These are phyloP conservation scores for Pseudorectes ferrugineus DNA, from an alignment of 2,113 vertebrate species.

Conservation along the genomic window DNA sequence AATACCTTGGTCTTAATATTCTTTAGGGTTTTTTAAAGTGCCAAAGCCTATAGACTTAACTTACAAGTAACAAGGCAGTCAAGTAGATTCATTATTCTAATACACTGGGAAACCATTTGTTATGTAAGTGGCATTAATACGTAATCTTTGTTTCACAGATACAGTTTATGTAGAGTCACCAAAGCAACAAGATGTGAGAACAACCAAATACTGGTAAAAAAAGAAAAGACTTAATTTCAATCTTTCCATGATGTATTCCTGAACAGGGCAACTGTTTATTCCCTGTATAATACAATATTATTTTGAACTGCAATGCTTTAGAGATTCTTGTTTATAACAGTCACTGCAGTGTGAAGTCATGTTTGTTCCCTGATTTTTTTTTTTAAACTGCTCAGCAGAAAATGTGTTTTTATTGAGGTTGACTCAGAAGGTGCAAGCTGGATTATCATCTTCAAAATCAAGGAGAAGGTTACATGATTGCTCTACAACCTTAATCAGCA, in stretches of 20 bases:
- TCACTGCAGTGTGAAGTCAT: constrained; percentile 59
- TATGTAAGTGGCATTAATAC: not conserved
- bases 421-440: not conserved
- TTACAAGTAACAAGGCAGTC: not conserved
- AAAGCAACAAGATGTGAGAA: constrained; percentile 75
- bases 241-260: constrained; percentile 35
- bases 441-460: not conserved
- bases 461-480: not conserved
- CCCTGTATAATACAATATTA: constrained; percentile 51
- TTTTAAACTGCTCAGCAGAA: not conserved
- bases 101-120: not conserved
- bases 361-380: not conserved
- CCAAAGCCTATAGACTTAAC: not conserved
- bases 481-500: not conserved
- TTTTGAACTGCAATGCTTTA: constrained; percentile 60
- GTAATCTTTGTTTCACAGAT: constrained; percentile 76
- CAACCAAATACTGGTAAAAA: constrained; percentile 77
- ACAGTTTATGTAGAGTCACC: constrained; percentile 89
- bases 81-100: not conserved
- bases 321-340: constrained; percentile 66
- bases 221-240: constrained; percentile 35
- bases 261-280: constrained; percentile 53
- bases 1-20: not conserved
- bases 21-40: not conserved
- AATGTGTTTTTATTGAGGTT: constrained; percentile 24